These are phyloP conservation scores for Poicephalus meyeri DNA, from an alignment of 2,113 vertebrate genomes.

Conservation along the genomic window DNA sequence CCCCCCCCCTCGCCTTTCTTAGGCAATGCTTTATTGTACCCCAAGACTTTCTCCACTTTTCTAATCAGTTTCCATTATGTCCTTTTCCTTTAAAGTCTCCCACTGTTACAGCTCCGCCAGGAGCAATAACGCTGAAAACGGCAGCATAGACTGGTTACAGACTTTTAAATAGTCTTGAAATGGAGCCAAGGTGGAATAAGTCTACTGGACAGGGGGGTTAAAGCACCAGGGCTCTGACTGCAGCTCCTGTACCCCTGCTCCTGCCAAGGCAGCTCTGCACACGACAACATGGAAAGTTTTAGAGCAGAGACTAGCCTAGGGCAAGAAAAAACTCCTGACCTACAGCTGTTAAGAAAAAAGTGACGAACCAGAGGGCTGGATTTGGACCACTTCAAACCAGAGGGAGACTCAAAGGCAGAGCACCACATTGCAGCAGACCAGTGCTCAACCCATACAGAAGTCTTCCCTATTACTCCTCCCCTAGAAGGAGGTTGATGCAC, in stretches of 20 bases:
- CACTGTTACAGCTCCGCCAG: slow-evolving; percentile 45
- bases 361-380: neutral
- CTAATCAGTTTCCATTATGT: slow-evolving; percentile 65
- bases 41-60: slow-evolving; percentile 32
- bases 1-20: neutral
- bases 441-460: neutral
- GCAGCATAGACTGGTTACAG: neutral
- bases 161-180: slow-evolving; percentile 41
- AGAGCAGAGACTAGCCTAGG: neutral
- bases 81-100: slow-evolving; percentile 39
- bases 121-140: neutral
- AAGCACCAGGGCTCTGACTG: neutral
- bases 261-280: slow-evolving; percentile 25
- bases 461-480: neutral
- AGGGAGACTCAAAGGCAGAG: neutral
- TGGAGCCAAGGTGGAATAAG: slow-evolving; percentile 24
- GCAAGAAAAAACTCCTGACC: slow-evolving; percentile 19
- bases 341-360: neutral
- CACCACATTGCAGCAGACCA: neutral
- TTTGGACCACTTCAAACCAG: neutral
- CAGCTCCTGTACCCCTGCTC: neutral
- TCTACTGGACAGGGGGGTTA: neutral
- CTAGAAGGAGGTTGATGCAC: neutral
- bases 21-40: slow-evolving; percentile 34
- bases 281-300: slow-evolving; percentile 31